A percentile compares a stretch with the other conserved stretches of the same genome.
Conservation (phyloP, 2,113 vertebrate species). For the Tachycineta bicolor region DNA sequence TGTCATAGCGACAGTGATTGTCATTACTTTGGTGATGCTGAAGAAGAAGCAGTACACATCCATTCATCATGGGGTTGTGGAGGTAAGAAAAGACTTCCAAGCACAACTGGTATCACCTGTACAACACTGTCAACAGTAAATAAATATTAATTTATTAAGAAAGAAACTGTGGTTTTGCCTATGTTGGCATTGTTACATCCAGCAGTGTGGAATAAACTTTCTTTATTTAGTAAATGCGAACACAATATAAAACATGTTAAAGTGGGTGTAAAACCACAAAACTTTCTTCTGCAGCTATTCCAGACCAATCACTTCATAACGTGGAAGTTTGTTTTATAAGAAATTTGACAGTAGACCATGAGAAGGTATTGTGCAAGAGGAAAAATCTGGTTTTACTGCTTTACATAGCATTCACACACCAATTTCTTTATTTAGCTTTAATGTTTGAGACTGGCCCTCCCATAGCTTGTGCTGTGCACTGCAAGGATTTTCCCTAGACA, state of each 20-base stretch:
- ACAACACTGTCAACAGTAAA: background rate
- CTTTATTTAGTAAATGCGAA: background rate
- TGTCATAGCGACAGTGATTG: constrained; percentile 98
- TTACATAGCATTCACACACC: background rate
- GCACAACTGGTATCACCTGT: background rate
- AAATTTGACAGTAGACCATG: background rate
- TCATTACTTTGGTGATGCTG: constrained; percentile 98
- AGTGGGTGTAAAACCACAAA: background rate
- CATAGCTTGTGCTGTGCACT: background rate
- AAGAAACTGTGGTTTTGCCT: background rate
- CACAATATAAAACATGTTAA: background rate
- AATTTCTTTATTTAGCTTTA: background rate
- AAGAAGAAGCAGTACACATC: constrained; percentile 99
- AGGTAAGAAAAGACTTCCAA: constrained; percentile 77
- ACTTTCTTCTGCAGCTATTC: background rate
- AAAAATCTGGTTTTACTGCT: background rate
- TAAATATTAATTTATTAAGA: background rate
- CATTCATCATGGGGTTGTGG: constrained; percentile 97
- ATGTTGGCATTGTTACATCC: background rate
- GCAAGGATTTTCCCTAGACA: background rate
- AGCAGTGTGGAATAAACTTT: background rate
- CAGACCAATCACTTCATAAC: background rate
- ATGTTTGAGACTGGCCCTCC: background rate
- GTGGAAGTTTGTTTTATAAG: background rate
- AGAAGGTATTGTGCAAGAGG: background rate